Evolutionary conservation across 1,140 invertebrate genomes (phyloP), one percentile per base, ranked within the genome.

Genomic region (Melitaea cinxia): DNA sequence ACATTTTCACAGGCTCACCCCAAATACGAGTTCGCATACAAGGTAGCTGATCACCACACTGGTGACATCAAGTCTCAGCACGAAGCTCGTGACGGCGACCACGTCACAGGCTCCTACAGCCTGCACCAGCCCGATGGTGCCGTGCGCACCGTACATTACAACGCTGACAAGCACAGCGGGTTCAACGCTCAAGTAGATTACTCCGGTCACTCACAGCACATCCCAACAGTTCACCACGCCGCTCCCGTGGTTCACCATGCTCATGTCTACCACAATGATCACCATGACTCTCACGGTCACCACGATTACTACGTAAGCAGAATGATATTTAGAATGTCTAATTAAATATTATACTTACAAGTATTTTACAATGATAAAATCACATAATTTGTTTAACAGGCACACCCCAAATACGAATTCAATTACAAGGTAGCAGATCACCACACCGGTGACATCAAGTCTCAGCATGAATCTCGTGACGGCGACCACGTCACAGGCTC

Each of bases 91-190:
- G 67, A 91, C 77, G 76, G 78, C 72, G 91, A 81, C 72, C 75
- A 80, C 1, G 89, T 92, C n/a, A 85, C 85, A 26, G 92, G 92
- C 15, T 80, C 82, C 21, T 93, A 92, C 77, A 85, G 82, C 14
- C 75, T 92, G 23, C 74, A 92, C 33, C 88, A 92, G 70, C 85
- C 92, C 24, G 84, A 88, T 21, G 91, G 88, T 45, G 76, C 80
- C 37, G 70, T 82, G 50, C 78, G 82, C 35, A 84, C 83, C 37
- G 89, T 91, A 2, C 75, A 91, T 37, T 89, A 91, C 76, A 75
- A 70, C 61, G 82, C 82, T 28, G 78, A 85, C 62, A 80, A 88
- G 68, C 77, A 86, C 72, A 73, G 70, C 57, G 92, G 91, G 73
- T 92, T n/a, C n/a, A 78, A 74, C 52, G 21, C 4, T 6, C 9